phyloP scores from a whole-genome alignment of 2,113 vertebrate species.

The Jaculus jaculus region DNA sequence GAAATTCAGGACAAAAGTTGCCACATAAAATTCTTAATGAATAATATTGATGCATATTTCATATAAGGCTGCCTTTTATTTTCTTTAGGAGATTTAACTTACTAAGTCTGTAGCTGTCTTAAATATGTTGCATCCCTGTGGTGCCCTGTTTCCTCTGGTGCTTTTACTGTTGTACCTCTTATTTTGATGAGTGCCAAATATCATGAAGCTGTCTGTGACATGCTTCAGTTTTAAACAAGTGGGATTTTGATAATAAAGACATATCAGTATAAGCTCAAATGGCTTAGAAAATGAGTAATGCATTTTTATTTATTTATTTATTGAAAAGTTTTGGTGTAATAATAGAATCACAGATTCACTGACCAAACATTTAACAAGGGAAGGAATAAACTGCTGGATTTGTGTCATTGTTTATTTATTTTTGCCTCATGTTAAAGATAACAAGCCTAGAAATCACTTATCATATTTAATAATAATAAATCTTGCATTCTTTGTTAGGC shows the following conservation, averaged over 20 bases:
- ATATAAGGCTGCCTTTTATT: neutral
- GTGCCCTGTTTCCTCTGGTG: neutral
- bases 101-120: neutral
- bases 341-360: conserved; percentile 18
- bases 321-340: conserved; percentile 38
- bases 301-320: conserved; percentile 56
- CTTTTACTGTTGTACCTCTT: neutral
- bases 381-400: neutral
- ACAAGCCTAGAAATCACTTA: neutral
- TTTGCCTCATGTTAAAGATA: neutral
- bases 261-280: conserved; percentile 36
- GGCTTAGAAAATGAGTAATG: conserved; percentile 62
- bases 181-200: conserved; percentile 58
- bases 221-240: neutral
- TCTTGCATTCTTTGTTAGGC: neutral
- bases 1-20: neutral
- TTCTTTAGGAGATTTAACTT: neutral
- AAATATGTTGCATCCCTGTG: conserved; percentile 19
- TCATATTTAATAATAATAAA: neutral
- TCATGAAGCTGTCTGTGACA: conserved; percentile 47
- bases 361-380: conserved; percentile 19
- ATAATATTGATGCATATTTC: conserved; percentile 28
- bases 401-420: neutral
- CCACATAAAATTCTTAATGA: neutral
- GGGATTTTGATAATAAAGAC: conserved; percentile 57